Conservation (phyloP, 1,140 invertebrate species). For the Pachypeltis micranthus region DNA sequence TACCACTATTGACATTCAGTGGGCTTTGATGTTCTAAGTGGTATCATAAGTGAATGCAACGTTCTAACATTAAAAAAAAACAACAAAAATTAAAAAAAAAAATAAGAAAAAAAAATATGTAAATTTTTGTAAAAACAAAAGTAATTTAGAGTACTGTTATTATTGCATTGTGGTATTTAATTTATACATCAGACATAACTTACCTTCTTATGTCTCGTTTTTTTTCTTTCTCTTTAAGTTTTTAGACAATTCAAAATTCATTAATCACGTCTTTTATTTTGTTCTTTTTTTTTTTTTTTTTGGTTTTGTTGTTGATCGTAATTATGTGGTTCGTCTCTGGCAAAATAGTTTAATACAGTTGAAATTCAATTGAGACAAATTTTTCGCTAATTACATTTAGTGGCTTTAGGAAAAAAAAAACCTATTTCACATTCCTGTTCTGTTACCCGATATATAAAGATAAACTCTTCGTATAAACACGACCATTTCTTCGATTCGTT, state of each 20-base stretch:
- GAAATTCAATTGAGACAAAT: no score
- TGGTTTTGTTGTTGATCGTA: no score
- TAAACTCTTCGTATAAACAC: no score
- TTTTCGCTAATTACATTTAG: no score
- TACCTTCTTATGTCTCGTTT: not conserved
- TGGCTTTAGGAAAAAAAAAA: no score
- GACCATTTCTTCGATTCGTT: constrained; percentile 7
- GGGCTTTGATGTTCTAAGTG: constrained; percentile 30
- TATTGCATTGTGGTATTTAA: constrained; percentile 13
- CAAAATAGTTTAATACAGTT: no score
- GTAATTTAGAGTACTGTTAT: constrained; percentile 16
- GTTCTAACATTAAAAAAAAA: constrained; percentile 27
- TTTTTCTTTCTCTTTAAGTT: not conserved
- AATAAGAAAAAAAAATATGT: constrained; percentile 30
- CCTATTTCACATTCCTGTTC: constrained; percentile 9
- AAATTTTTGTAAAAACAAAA: no score
- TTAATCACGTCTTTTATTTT: no score
- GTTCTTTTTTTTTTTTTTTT: no score
- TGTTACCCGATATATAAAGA: no score
- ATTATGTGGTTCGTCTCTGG: no score
- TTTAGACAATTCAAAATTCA: no score
- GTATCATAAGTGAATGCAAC: constrained; percentile 27
- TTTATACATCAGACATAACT: constrained; percentile 4
- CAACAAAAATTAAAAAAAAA: constrained; percentile 36
- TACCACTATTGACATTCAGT: constrained; percentile 29